Conservation (phyloP, 2,888 invertebrate genomes). For the Morpho achilles region DNA sequence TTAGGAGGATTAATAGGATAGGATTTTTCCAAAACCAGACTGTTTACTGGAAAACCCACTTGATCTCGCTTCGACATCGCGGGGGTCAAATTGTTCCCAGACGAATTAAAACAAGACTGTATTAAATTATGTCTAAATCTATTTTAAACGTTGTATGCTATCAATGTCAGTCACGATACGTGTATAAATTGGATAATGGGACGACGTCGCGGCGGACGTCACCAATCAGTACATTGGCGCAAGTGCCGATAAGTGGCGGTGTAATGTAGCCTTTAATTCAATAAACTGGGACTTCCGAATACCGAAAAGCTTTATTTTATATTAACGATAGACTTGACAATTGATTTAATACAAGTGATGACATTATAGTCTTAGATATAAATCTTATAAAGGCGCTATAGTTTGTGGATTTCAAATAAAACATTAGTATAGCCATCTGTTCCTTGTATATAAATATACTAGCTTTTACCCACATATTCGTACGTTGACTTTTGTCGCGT, state of each 20-base stretch:
- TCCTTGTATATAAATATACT: too few species aligned
- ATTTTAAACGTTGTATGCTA: constrained; percentile 19
- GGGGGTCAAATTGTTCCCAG: background rate
- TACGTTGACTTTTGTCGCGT: too few species aligned
- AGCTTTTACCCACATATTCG: too few species aligned
- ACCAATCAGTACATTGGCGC: constrained; percentile 55
- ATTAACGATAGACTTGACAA: too few species aligned
- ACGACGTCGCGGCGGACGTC: constrained; percentile 58
- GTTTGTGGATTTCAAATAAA: too few species aligned
- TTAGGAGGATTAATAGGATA: background rate
- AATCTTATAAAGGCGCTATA: too few species aligned
- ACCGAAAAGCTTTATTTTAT: constrained; percentile 32
- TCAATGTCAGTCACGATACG: constrained; percentile 34
- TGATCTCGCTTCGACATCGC: background rate
- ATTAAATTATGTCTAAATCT: constrained; percentile 1
- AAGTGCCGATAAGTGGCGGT: constrained; percentile 55
- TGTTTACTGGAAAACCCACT: too few species aligned
- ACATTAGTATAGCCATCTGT: too few species aligned
- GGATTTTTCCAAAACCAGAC: too few species aligned
- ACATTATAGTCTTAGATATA: too few species aligned
- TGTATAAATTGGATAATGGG: constrained; percentile 58
- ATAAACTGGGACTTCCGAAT: constrained; percentile 53
- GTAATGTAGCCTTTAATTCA: constrained; percentile 54
- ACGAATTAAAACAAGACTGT: background rate
- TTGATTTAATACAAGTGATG: too few species aligned